A percentile compares a stretch with the other conserved stretches of the same genome.
Conservation (phyloP, 2,797 vertebrate species). For the Halcyon chelicuti region DNA sequence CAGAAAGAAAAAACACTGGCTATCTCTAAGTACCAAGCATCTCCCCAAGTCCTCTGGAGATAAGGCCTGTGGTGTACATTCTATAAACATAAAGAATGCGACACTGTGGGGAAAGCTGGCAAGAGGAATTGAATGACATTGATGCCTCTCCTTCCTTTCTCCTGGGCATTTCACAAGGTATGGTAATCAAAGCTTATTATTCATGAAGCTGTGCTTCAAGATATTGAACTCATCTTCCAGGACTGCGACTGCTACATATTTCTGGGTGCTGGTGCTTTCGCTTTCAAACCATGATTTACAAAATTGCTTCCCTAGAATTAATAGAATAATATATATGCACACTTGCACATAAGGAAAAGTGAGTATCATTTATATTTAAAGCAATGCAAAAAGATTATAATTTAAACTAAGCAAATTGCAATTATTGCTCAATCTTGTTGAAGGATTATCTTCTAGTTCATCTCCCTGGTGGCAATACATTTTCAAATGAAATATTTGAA, state of each 20-base stretch:
- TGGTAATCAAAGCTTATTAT: not conserved
- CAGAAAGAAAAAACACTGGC: not conserved
- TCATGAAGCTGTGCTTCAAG: not conserved
- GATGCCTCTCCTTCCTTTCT: not conserved
- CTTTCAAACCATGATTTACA: conserved; percentile 18
- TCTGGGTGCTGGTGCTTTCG: not conserved
- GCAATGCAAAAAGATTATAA: conserved; percentile 63
- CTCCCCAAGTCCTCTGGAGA: not conserved
- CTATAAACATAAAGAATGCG: not conserved
- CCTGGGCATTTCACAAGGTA: not conserved
- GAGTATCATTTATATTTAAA: conserved; percentile 54
- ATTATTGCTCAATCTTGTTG: conserved; percentile 67
- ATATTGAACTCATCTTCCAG: not conserved
- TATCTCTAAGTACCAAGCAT: not conserved
- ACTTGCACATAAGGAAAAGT: conserved; percentile 22
- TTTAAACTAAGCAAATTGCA: conserved; percentile 69
- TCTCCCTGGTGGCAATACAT: conserved; percentile 64
- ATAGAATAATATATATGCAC: conserved; percentile 51
- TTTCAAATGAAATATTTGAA: conserved; percentile 74
- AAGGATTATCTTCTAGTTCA: conserved; percentile 70
- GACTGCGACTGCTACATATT: not conserved
- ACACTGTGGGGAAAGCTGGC: not conserved
- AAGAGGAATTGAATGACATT: not conserved
- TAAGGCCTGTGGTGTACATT: not conserved
- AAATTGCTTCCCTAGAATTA: conserved; percentile 48